Percentiles rank a stretch among this genome's conserved stretches.
phyloP scores from a whole-genome alignment of 1,140 invertebrate genomes.

The Contarinia nasturtii region DNA sequence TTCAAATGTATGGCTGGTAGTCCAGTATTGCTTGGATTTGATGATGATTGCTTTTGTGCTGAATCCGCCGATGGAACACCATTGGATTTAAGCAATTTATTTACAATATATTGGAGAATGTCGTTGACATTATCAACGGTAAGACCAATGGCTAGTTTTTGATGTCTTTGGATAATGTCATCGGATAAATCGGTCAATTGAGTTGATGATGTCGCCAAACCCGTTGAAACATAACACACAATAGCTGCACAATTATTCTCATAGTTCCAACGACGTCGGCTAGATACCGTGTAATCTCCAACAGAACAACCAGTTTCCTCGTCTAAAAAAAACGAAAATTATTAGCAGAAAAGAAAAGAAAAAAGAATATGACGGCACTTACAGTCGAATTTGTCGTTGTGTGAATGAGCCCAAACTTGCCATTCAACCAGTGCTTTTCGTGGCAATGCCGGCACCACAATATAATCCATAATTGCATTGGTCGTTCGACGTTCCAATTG shows the following conservation, averaged over 20 bases:
- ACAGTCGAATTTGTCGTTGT: constrained; percentile 76
- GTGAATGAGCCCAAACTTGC: constrained; percentile 75
- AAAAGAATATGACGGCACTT: constrained; percentile 19
- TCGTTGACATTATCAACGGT: constrained; percentile 39
- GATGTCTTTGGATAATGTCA: constrained; percentile 32
- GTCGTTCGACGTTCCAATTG: constrained; percentile 70
- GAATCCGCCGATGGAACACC: background rate
- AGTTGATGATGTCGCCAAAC: constrained; percentile 41
- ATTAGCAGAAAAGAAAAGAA: background rate
- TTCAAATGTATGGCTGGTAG: constrained; percentile 43
- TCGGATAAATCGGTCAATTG: constrained; percentile 34
- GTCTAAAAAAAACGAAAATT: constrained; percentile 32
- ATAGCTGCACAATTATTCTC: constrained; percentile 71
- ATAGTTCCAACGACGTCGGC: constrained; percentile 68
- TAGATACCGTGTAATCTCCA: constrained; percentile 57
- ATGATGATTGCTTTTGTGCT: background rate
- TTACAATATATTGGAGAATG: constrained; percentile 48
- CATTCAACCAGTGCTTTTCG: constrained; percentile 70
- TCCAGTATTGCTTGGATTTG: constrained; percentile 9
- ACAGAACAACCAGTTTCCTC: constrained; percentile 73
- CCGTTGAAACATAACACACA: constrained; percentile 58
- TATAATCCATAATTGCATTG: constrained; percentile 70
- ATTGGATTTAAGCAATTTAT: constrained; percentile 29
- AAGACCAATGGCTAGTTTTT: constrained; percentile 27
- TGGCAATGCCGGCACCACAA: constrained; percentile 63